Evolutionary conservation across 1,140 invertebrate genomes (phyloP), one percentile per base, ranked within the genome.

Genomic region (Megathymus violae): DNA sequence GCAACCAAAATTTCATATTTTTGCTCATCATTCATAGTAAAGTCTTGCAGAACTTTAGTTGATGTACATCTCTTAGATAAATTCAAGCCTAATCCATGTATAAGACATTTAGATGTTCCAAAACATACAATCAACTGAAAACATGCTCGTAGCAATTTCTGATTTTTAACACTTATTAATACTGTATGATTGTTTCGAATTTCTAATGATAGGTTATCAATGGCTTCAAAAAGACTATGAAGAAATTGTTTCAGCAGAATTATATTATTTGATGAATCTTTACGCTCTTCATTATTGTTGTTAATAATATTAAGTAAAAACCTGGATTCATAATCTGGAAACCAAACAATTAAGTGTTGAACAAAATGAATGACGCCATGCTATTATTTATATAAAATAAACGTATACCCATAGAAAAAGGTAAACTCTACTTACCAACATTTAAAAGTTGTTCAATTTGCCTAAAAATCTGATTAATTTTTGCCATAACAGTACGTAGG

Each of bases 41-140:
- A n/a, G 4, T 60, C 9, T 13, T 77, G 67, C 7, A 88, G 31
- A 6, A 71, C 54, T 9, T 62, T 27, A 47, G 78, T 78, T 63
- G 66, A 77, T 10, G 67, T 48, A 62, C 80, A 91, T 71, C 90
- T 78, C 78, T 92, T 88, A 47, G 80, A 69, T 43, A 92, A 66
- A 15, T 91, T 91, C 50, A 94, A 84, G 4, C 95, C 95, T 48
- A 96, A 77, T 1, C 94, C 94, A 36, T 93, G 92, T 60, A 94
- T 79, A n/a, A 96, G 76, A 75, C 93, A 93, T 36, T 93, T 92
- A 46, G 93, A 84, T 34, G 96, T 91, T 62, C 95, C 95, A 43
- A 96, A 82, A 17, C 92, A 93, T 5, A 93, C 85, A 52, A 94
- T 76, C 62, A 95, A 86, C 83, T 95, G 93, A 34, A 95, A 88